Evolutionary conservation across 1,140 invertebrate species (phyloP).

Genomic region (Homarus americanus): DNA sequence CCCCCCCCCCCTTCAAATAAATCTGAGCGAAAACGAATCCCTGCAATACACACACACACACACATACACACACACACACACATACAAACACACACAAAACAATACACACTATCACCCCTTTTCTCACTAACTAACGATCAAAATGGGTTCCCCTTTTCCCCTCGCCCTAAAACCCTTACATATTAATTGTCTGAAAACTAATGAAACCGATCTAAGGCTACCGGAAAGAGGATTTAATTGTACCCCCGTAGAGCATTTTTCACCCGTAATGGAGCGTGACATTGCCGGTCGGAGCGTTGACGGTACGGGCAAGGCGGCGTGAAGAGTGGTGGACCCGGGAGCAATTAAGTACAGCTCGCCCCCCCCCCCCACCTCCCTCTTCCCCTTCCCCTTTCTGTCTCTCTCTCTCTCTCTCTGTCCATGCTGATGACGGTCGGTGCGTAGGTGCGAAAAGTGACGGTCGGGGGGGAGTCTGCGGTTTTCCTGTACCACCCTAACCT

Average conservation of each 20-base stretch:
- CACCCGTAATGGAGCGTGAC: conserved; percentile 44
- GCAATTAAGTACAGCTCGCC: too few relatives aligned
- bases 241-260: conserved; percentile 50
- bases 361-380: too few relatives aligned
- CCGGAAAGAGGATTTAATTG: conserved; percentile 61
- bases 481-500: too few relatives aligned
- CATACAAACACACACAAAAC: too few relatives aligned
- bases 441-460: too few relatives aligned
- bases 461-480: too few relatives aligned
- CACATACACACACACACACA: too few relatives aligned
- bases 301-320: background rate
- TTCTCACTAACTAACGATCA: background rate
- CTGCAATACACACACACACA: too few relatives aligned
- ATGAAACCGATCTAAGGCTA: conserved; percentile 54
- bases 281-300: conserved; percentile 40
- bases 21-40: too few relatives aligned
- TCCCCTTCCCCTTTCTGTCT: background rate
- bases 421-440: too few relatives aligned
- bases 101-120: background rate
- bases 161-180: conserved; percentile 28
- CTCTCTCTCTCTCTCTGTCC: background rate
- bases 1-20: too few relatives aligned
- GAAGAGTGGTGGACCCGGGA: conserved; percentile 11
- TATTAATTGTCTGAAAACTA: conserved; percentile 67
- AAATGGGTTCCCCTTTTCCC: background rate